Base-by-base conservation (phyloP, 2,888 invertebrate species). In the Ennomos fuscantarius region DNA sequence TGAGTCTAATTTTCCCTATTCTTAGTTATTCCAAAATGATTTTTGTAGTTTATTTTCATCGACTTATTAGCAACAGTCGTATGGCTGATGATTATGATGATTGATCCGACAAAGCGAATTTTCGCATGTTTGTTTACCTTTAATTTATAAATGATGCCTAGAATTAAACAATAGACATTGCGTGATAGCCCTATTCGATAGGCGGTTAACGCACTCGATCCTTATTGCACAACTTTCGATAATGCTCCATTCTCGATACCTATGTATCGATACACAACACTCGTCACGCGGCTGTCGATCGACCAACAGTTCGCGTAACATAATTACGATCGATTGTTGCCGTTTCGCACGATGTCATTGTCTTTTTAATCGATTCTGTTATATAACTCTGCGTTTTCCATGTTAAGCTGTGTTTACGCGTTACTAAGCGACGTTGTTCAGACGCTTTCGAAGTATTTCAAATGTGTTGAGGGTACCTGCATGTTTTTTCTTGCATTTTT, bases 291-390 rank as follows among this genome's bases (percentile, higher is more conserved):
- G 65, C 49, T 62, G 48, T 60, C 13, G 9, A 0, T 24, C 52
- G 55, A 49, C 49, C 43, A 64, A 51, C 48, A 49, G 11, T 48
- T 66, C 62, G 57, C 55, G 65, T 51, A 57, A 57, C 65, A 59
- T 65, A 68, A 64, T 70, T 66, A 71, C 64, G 52, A 51, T 66
- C 70, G 62, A 70, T 71, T 71, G 69, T 73, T 62, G 53, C 51
- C 62, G 61, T 58, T 73, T 78, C 77, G 63, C 76, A 75, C 73
- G 75, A 68, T 70, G 73, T 69, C 69, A 73, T 75, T 75, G 75
- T 74, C 73, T 72, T 67, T 71, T 69, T 69, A 73, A 71, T 69
- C 62, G 70, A 68, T 73, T 70, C 69, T 57, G 67, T 72, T 76
- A 65, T 68, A 68, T 70, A 70, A 71, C 54, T 13, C 37, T n/a